phyloP scores from a whole-genome alignment of 2,113 vertebrate species.

The Cephalopterus ornatus region DNA sequence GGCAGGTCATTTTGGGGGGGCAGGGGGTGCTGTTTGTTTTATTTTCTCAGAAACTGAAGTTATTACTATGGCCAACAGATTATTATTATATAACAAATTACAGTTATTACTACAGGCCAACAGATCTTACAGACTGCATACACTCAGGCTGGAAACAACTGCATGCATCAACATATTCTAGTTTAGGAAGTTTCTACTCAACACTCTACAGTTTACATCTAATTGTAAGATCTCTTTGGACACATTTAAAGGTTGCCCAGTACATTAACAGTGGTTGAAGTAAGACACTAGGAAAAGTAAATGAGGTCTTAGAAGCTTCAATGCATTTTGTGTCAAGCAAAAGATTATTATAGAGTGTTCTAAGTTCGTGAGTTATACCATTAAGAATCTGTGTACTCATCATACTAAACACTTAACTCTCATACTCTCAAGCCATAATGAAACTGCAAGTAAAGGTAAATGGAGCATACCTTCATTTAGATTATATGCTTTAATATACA shows the following conservation, averaged over 20 bases:
- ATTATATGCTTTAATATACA: conserved; percentile 42
- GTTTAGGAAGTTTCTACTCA: background rate
- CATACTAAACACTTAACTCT: background rate
- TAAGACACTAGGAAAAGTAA: background rate
- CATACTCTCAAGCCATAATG: background rate
- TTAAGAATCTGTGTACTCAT: background rate
- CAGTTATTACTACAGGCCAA: background rate
- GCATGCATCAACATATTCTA: background rate
- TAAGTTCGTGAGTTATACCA: background rate
- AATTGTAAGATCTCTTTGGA: background rate
- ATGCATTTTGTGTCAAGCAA: background rate
- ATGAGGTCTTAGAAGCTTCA: background rate
- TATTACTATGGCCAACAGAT: background rate
- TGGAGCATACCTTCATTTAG: conserved; percentile 39
- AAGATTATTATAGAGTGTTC: background rate
- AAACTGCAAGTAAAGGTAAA: conserved; percentile 25
- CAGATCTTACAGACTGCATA: background rate
- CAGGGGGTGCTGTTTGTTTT: rapidly evolving
- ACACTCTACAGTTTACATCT: background rate
- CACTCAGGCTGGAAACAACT: background rate
- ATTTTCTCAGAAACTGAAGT: background rate
- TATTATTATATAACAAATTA: too few relatives aligned
- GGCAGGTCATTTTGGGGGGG: background rate
- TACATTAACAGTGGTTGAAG: background rate
- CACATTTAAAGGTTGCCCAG: background rate